Percentiles rank a stretch among this genome's conserved stretches.
phyloP scores from a whole-genome alignment of 2,797 vertebrate species.

The Halcyon chelicuti region DNA sequence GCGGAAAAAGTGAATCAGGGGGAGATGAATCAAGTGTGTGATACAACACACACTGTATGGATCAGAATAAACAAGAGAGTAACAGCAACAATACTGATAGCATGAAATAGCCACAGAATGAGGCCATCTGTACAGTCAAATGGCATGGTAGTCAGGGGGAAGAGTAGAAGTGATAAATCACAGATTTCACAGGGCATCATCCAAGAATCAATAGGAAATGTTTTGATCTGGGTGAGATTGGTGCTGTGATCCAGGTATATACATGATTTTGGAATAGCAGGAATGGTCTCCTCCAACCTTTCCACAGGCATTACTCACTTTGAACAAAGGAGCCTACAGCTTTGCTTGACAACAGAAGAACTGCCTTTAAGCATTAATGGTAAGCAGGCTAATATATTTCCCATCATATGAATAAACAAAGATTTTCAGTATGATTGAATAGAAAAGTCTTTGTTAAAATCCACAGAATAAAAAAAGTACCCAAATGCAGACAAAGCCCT shows the following conservation, averaged over 20 bases:
- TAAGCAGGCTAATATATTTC: slow-evolving; percentile 14
- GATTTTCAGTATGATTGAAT: not conserved
- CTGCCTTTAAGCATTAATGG: not conserved
- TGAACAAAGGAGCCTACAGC: not conserved
- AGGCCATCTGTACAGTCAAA: not conserved
- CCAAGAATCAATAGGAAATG: not conserved
- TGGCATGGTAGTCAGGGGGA: not conserved
- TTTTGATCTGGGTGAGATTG: accelerated
- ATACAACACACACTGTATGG: not conserved
- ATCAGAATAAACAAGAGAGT: not conserved
- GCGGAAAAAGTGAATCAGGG: not conserved
- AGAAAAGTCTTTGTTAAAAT: slow-evolving; percentile 2
- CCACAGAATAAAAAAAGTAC: not conserved
- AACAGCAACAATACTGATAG: not conserved
- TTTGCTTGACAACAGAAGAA: not conserved
- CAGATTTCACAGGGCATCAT: not conserved
- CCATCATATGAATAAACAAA: not conserved
- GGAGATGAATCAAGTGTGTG: not conserved
- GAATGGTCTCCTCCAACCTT: not conserved
- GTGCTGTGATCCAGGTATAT: accelerated
- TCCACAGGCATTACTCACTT: not conserved
- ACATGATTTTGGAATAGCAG: accelerated
- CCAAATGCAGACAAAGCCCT: not conserved
- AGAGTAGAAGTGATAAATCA: not conserved
- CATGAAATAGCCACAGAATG: not conserved